phyloP scores from a whole-genome alignment of 1,140 invertebrate species.

The Protaetia brevitarsis region DNA sequence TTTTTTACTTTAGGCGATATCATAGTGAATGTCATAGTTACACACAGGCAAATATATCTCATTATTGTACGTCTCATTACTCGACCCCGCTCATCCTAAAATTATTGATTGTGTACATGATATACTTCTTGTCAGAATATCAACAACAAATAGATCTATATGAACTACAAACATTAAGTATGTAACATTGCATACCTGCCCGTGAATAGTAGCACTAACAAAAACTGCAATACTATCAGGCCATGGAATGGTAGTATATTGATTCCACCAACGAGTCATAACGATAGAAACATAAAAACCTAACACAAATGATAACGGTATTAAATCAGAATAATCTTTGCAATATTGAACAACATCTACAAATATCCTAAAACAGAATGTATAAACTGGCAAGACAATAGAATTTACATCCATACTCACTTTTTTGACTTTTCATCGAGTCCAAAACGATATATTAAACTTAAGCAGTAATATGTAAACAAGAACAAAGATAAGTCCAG shows the following conservation, averaged over 20 bases:
- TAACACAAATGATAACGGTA: conserved; percentile 71
- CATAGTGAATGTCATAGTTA: conserved; percentile 66
- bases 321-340: conserved; percentile 66
- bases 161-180: too few species aligned
- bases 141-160: too few species aligned
- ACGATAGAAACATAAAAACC: conserved; percentile 84
- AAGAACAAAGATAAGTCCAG: conserved; percentile 64
- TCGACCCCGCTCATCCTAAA: conserved; percentile 68
- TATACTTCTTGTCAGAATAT: too few species aligned
- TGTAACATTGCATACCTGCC: conserved; percentile 48
- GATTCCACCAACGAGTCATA: conserved; percentile 91
- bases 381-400: conserved; percentile 62
- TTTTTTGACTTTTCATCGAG: conserved; percentile 57
- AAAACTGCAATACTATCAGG: conserved; percentile 80
- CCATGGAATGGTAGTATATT: conserved; percentile 83
- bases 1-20: conserved; percentile 76
- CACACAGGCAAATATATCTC: conserved; percentile 64
- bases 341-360: conserved; percentile 65
- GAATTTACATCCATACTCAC: conserved; percentile 56
- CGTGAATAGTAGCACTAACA: conserved; percentile 71
- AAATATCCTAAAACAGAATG: conserved; percentile 62
- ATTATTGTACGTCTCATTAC: conserved; percentile 74
- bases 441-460: conserved; percentile 58
- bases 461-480: conserved; percentile 60
- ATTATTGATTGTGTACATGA: too few species aligned